These are phyloP conservation scores for Muntiacus muntjak DNA, from an alignment of 2,113 vertebrate genomes.

Conservation along the genomic window DNA sequence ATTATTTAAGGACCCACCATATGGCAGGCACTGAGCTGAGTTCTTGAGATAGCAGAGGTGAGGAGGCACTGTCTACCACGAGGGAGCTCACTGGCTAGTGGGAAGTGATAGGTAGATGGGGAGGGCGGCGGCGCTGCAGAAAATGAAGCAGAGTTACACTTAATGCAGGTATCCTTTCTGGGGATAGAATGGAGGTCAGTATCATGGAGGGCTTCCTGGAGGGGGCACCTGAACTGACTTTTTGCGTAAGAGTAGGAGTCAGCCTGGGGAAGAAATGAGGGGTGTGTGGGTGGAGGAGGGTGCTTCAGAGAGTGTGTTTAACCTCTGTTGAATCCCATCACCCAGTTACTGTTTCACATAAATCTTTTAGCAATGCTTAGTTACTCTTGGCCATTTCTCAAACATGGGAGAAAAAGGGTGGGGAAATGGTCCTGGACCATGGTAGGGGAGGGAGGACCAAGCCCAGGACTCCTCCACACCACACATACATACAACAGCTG, in stretches of 20 bases:
- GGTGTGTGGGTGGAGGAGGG: background rate
- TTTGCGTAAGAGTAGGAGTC: background rate
- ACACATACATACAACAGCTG: background rate
- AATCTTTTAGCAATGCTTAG: background rate
- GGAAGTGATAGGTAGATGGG: background rate
- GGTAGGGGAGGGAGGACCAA: background rate
- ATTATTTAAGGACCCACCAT: background rate
- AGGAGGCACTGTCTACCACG: background rate
- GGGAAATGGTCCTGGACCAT: background rate
- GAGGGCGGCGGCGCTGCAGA: background rate
- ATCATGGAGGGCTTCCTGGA: background rate
- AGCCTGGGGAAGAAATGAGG: background rate
- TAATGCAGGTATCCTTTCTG: background rate
- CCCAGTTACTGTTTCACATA: background rate
- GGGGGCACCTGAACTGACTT: background rate
- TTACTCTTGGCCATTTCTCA: background rate
- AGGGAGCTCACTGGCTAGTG: background rate
- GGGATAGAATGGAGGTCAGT: background rate
- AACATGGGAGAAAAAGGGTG: background rate
- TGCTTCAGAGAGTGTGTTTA: background rate
- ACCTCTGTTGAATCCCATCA: background rate
- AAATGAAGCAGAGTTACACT: background rate
- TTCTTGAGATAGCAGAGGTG: background rate
- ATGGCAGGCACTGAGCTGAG: background rate
- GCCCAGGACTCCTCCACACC: background rate